Evolutionary conservation across 2,113 vertebrate species (phyloP).

Genomic region (Percopsis transmontana): DNA sequence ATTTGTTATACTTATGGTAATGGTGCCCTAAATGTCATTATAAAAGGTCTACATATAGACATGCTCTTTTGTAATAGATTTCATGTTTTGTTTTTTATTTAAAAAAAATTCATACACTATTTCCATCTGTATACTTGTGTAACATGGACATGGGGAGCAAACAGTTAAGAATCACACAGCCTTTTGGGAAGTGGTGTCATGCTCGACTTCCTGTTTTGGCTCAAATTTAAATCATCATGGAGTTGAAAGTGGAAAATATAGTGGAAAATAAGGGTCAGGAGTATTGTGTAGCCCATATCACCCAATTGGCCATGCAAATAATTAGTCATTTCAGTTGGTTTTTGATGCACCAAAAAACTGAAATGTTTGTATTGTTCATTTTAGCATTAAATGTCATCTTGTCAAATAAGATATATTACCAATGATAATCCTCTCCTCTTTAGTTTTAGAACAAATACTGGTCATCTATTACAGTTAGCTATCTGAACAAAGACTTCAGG

Average conservation of each 20-base stretch:
- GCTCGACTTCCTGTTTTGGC: conserved; percentile 68
- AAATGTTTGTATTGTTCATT: too few relatives aligned
- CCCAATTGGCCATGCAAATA: too few relatives aligned
- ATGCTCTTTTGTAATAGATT: neutral
- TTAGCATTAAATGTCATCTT: neutral
- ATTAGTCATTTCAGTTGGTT: too few relatives aligned
- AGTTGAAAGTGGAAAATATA: conserved; percentile 56
- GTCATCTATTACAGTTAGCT: conserved; percentile 19
- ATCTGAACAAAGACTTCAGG: conserved; percentile 70
- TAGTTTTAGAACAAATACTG: conserved; percentile 9
- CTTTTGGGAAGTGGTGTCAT: conserved; percentile 60
- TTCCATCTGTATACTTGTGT: neutral
- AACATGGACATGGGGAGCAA: conserved; percentile 31
- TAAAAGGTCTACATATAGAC: neutral
- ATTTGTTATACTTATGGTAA: conserved; percentile 33
- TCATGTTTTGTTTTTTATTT: neutral
- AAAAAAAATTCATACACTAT: neutral
- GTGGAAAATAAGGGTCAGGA: conserved; percentile 33
- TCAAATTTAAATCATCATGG: conserved; percentile 49
- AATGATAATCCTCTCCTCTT: conserved; percentile 2
- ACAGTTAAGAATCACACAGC: conserved; percentile 52
- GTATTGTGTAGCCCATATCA: too few relatives aligned
- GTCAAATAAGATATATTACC: neutral
- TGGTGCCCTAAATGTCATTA: conserved; percentile 26
- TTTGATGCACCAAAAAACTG: too few relatives aligned